Percentiles rank a stretch among this genome's conserved stretches.
Conservation (phyloP, 37 sponge, comb jelly and placozoan species). For the Halichondria panicea region DNA sequence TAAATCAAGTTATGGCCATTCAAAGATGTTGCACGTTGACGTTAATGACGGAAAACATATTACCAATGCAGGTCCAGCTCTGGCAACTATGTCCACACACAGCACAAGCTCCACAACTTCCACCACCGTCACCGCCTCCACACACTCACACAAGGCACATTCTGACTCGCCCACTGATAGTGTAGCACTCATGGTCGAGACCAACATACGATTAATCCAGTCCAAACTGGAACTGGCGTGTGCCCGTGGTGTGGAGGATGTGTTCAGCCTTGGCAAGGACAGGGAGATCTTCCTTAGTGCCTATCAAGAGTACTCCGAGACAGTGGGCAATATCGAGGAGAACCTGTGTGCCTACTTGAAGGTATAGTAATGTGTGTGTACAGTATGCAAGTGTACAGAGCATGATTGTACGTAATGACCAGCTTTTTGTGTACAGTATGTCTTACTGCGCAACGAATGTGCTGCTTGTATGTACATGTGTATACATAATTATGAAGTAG, state of each 20-base stretch:
- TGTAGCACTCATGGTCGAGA: constrained; percentile 24
- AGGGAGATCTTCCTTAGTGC: constrained; percentile 11
- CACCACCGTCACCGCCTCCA: constrained; percentile 2
- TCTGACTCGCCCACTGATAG: constrained; percentile 26
- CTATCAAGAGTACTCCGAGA: constrained; percentile 10
- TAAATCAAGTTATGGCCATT: no score
- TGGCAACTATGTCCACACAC: not conserved
- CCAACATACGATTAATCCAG: not conserved
- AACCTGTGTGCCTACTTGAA: constrained; percentile 54
- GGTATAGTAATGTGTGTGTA: constrained; percentile 21
- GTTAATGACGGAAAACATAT: no score
- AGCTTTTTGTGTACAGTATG: no score
- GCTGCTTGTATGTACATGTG: not conserved
- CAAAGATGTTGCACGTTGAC: no score
- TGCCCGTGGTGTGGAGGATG: constrained; percentile 13
- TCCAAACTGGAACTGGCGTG: not conserved
- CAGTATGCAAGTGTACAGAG: no score
- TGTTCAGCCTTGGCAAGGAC: constrained; percentile 28
- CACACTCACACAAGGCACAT: not conserved
- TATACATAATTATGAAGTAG: not conserved
- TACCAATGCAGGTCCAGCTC: no score
- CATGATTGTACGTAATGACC: no score
- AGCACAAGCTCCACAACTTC: not conserved
- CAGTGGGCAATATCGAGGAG: constrained; percentile 34
- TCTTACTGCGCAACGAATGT: no score